Evolutionary conservation across 2,888 invertebrate species (phyloP).

Genomic region (Baccha elongata): DNA sequence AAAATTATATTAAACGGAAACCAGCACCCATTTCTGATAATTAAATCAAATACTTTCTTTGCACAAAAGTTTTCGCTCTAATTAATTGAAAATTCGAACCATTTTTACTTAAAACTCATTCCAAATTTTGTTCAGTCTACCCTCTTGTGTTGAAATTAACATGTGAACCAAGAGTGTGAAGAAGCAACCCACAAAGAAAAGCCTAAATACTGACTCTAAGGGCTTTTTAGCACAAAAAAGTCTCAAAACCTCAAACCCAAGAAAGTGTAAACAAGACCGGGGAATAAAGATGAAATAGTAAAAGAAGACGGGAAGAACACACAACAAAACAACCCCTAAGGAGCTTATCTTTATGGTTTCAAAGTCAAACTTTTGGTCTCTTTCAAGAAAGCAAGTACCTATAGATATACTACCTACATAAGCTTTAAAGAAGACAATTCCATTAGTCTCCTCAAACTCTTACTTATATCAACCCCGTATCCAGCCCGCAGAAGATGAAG

Average conservation of each 20-base stretch:
- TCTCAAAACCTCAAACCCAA: conserved; percentile 67
- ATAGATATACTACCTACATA: no score
- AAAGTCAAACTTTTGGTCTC: conserved; percentile 68
- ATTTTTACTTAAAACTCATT: conserved; percentile 13
- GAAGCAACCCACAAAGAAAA: neutral
- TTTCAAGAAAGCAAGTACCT: conserved; percentile 37
- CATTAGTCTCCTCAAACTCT: conserved; percentile 52
- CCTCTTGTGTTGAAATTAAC: neutral
- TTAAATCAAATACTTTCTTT: conserved; percentile 41
- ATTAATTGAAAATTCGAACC: conserved; percentile 54
- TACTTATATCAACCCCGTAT: neutral
- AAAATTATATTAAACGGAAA: conserved; percentile 35
- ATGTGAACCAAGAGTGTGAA: conserved; percentile 18
- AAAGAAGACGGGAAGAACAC: conserved; percentile 17
- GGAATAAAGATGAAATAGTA: neutral
- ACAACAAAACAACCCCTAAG: conserved; percentile 71
- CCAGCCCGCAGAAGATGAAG: neutral
- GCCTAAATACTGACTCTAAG: neutral
- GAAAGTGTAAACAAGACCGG: conserved; percentile 44
- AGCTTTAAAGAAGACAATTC: conserved; percentile 67
- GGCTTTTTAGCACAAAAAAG: conserved; percentile 5
- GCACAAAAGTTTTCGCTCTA: conserved; percentile 12
- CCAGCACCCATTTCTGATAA: neutral
- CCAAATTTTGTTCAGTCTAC: conserved; percentile 3
- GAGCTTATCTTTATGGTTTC: conserved; percentile 69